Evolutionary conservation across 2,797 vertebrate genomes (phyloP).

Genomic region (Halcyon badia): DNA sequence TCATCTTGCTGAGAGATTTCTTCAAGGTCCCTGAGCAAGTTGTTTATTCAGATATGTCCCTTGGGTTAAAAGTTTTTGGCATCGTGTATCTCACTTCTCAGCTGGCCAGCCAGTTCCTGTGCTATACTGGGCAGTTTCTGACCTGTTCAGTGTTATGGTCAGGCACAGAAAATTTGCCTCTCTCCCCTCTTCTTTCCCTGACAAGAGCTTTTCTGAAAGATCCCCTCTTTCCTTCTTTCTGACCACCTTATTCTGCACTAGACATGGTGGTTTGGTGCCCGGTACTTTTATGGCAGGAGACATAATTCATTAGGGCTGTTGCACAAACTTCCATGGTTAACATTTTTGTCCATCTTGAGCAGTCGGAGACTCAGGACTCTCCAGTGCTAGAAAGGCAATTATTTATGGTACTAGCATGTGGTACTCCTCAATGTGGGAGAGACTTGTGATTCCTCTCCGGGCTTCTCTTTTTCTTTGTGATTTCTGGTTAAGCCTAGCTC

Average conservation of each 20-base stretch:
- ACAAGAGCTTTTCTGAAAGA: background rate
- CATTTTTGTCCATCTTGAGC: background rate
- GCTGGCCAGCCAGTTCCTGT: background rate
- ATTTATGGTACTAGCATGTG: background rate
- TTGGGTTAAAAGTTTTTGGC: background rate
- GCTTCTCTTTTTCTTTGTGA: background rate
- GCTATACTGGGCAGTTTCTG: background rate
- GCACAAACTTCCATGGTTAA: background rate
- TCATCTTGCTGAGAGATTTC: background rate
- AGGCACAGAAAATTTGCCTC: background rate
- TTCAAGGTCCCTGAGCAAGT: background rate
- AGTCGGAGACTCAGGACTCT: background rate
- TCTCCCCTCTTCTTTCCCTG: background rate
- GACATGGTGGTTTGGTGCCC: background rate
- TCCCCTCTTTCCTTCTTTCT: background rate
- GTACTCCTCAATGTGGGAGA: background rate
- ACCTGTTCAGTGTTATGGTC: background rate
- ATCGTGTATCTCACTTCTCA: background rate
- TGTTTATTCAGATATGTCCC: background rate
- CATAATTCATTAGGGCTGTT: background rate
- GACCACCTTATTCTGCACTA: background rate
- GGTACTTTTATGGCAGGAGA: background rate
- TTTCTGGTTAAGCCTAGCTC: background rate
- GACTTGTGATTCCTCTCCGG: background rate
- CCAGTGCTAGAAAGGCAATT: background rate